Evolutionary conservation across 1,140 invertebrate species (phyloP).

Genomic region (Aplysia californica): DNA sequence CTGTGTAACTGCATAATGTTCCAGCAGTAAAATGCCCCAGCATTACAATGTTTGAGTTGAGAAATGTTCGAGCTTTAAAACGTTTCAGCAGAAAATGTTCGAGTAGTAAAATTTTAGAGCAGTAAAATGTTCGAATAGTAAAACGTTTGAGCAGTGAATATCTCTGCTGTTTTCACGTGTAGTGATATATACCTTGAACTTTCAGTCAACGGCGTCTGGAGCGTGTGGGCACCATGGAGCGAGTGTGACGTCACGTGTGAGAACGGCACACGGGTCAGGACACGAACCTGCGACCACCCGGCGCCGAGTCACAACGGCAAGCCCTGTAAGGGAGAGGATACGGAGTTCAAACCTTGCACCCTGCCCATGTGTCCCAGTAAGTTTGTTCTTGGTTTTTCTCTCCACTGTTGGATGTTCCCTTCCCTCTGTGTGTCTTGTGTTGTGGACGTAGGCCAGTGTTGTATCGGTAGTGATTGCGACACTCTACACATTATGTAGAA

Average conservation of each 20-base stretch:
- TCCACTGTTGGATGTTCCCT: too few species aligned
- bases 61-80: not conserved
- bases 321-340: slow-evolving; percentile 49
- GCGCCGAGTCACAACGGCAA: slow-evolving; percentile 52
- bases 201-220: slow-evolving; percentile 70
- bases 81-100: not conserved
- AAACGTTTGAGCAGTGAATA: too few species aligned
- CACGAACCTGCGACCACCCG: slow-evolving; percentile 59
- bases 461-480: too few species aligned
- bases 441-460: too few species aligned
- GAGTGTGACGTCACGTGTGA: slow-evolving; percentile 63
- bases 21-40: not conserved
- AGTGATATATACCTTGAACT: not conserved
- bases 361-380: slow-evolving; percentile 62
- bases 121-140: too few species aligned
- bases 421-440: too few species aligned
- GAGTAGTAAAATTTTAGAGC: too few species aligned
- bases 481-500: too few species aligned
- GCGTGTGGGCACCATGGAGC: slow-evolving; percentile 71
- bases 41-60: not conserved
- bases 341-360: slow-evolving; percentile 52
- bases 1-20: not conserved
- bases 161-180: too few species aligned
- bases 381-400: not conserved
- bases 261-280: slow-evolving; percentile 53